These are phyloP conservation scores for Hetaerina titia DNA, from an alignment of 2,888 invertebrate genomes.

Conservation along the genomic window DNA sequence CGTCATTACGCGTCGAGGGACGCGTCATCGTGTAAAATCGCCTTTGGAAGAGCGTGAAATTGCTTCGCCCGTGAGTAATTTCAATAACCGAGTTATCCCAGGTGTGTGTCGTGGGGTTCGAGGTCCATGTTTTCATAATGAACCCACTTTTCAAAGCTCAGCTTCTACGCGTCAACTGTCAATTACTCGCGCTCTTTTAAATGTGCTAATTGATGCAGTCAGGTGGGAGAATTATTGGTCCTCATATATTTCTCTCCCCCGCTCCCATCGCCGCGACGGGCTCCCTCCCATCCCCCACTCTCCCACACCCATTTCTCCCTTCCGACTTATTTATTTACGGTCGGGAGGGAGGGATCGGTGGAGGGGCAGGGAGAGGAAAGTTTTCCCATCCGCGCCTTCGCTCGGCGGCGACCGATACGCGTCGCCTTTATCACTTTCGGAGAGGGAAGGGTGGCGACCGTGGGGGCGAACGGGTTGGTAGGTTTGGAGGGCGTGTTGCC, in stretches of 20 bases:
- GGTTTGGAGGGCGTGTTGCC: conserved; percentile 46
- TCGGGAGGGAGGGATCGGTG: neutral
- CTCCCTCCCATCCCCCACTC: neutral
- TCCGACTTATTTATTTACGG: conserved; percentile 62
- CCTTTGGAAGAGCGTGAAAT: conserved; percentile 55
- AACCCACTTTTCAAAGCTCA: conserved; percentile 55
- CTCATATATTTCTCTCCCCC: conserved; percentile 37
- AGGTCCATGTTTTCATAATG: conserved; percentile 63
- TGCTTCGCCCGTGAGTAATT: conserved; percentile 43
- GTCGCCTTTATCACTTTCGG: conserved; percentile 37
- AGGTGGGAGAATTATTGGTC: conserved; percentile 47
- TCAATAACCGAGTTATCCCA: conserved; percentile 57
- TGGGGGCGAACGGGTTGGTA: conserved; percentile 25
- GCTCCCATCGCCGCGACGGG: neutral
- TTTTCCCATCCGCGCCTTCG: conserved; percentile 38
- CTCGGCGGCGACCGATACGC: neutral
- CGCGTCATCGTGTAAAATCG: conserved; percentile 59
- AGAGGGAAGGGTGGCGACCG: neutral
- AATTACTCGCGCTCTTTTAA: conserved; percentile 62
- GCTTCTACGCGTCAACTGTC: conserved; percentile 51
- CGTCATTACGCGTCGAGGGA: neutral
- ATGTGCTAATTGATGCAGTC: conserved; percentile 67
- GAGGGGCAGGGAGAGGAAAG: neutral
- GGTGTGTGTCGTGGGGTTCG: neutral
- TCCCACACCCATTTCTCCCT: neutral